phyloP scores from a whole-genome alignment of 2,797 vertebrate species.

The Loriculus beryllinus region DNA sequence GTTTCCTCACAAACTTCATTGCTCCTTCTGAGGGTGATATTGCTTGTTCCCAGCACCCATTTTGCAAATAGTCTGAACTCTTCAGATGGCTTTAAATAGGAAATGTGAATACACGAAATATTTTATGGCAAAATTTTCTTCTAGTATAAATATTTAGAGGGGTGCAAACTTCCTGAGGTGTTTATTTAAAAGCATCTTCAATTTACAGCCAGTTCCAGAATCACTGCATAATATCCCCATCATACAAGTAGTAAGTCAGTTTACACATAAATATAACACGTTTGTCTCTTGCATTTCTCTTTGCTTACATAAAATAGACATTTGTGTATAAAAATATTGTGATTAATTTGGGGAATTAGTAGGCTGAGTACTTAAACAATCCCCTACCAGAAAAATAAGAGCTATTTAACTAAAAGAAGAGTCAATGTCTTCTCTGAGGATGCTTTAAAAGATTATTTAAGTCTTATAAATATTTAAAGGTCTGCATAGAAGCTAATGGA shows the following conservation, averaged over 20 bases:
- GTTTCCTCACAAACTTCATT: background rate
- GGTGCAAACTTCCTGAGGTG: background rate
- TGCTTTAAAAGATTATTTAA: constrained; percentile 33
- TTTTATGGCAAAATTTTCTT: background rate
- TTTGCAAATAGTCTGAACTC: background rate
- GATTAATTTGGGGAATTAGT: constrained; percentile 30
- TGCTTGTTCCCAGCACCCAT: background rate
- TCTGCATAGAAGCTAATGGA: background rate
- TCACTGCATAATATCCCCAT: background rate
- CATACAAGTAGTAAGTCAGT: background rate
- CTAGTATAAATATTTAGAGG: background rate
- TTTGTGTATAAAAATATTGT: constrained; percentile 20
- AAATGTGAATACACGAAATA: background rate
- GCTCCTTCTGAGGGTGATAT: background rate
- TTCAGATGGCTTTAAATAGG: background rate
- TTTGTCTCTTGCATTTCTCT: background rate
- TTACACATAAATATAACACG: background rate
- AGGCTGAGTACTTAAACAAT: background rate
- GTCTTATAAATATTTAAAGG: constrained; percentile 47
- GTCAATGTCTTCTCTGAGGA: background rate
- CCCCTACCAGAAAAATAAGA: background rate
- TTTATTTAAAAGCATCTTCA: background rate
- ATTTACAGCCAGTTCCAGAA: background rate
- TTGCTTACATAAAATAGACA: constrained; percentile 10
- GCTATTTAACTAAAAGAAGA: background rate